These are phyloP conservation scores for Zygothrica quintamaculata DNA, from an alignment of 2,888 invertebrate species.

Conservation along the genomic window DNA sequence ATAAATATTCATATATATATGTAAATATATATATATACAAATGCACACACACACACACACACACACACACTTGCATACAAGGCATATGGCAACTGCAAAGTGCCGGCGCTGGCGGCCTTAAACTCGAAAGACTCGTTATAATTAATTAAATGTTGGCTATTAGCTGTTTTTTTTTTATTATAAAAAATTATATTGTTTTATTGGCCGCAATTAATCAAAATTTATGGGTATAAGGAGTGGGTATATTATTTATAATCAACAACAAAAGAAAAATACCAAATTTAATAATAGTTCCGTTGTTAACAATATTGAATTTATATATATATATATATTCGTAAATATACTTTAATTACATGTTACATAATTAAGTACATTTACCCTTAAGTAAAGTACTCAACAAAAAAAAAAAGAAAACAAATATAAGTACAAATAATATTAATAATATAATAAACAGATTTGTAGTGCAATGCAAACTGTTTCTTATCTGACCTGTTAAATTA, in stretches of 20 bases:
- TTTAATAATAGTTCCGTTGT: slow-evolving; percentile 42
- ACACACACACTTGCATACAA: neutral
- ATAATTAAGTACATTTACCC: slow-evolving; percentile 54
- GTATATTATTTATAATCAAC: slow-evolving; percentile 10
- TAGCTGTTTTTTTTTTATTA: slow-evolving; percentile 28
- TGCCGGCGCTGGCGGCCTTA: slow-evolving; percentile 29
- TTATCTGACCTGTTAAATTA: too few relatives aligned
- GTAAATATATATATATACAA: too few relatives aligned
- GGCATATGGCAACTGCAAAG: slow-evolving; percentile 29
- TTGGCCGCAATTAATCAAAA: slow-evolving; percentile 17
- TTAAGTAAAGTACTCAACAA: slow-evolving; percentile 30
- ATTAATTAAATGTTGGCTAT: slow-evolving; percentile 33
- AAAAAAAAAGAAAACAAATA: slow-evolving; percentile 7
- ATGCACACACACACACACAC: slow-evolving; percentile 4
- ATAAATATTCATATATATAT: too few relatives aligned
- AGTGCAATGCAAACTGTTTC: too few relatives aligned
- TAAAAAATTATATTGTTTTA: slow-evolving; percentile 24
- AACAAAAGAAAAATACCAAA: slow-evolving; percentile 32
- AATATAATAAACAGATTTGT: too few relatives aligned
- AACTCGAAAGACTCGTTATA: slow-evolving; percentile 37
- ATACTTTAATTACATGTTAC: slow-evolving; percentile 20
- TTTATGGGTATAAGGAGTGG: slow-evolving; percentile 17
- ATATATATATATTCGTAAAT: slow-evolving; percentile 24
- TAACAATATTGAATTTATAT: slow-evolving; percentile 41
- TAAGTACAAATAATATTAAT: neutral